These are phyloP conservation scores for Hirtodrosophila histrioides DNA, from an alignment of 2,888 invertebrate species.

Conservation along the genomic window DNA sequence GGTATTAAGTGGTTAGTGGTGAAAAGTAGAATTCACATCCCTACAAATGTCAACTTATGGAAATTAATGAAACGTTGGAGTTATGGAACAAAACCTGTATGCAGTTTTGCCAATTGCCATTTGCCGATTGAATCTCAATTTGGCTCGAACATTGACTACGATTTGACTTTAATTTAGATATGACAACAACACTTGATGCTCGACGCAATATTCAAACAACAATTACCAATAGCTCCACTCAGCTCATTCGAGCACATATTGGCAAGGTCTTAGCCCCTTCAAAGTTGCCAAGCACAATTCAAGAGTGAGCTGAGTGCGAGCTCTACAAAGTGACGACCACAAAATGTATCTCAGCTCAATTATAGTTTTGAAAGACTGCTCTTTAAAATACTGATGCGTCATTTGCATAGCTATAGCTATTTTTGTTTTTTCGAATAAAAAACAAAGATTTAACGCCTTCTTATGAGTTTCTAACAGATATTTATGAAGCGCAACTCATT, in stretches of 20 bases:
- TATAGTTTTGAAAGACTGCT: slow-evolving; percentile 18
- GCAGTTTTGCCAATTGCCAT: too few species aligned
- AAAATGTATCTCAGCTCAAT: slow-evolving; percentile 9
- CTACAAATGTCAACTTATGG: too few species aligned
- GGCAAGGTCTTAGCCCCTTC: slow-evolving; percentile 39
- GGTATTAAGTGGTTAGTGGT: too few species aligned
- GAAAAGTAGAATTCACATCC: too few species aligned
- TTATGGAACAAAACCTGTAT: too few species aligned
- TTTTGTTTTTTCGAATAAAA: slow-evolving; percentile 15
- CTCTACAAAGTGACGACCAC: slow-evolving; percentile 12
- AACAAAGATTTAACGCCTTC: slow-evolving; percentile 12
- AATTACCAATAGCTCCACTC: slow-evolving; percentile 25
- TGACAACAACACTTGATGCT: slow-evolving; percentile 17
- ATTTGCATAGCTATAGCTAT: slow-evolving; percentile 31
- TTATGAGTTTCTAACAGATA: background rate
- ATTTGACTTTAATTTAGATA: slow-evolving; percentile 29
- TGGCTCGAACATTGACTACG: too few species aligned
- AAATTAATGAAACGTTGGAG: too few species aligned
- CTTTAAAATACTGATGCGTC: slow-evolving; percentile 46
- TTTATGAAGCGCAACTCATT: slow-evolving; percentile 11
- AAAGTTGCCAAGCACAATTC: slow-evolving; percentile 34
- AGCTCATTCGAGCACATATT: slow-evolving; percentile 15
- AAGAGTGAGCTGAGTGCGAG: slow-evolving; percentile 26
- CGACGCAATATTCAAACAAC: slow-evolving; percentile 16
- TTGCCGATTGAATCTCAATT: too few species aligned